phyloP scores from a whole-genome alignment of 2,113 vertebrate genomes.

The Tapirus terrestris region DNA sequence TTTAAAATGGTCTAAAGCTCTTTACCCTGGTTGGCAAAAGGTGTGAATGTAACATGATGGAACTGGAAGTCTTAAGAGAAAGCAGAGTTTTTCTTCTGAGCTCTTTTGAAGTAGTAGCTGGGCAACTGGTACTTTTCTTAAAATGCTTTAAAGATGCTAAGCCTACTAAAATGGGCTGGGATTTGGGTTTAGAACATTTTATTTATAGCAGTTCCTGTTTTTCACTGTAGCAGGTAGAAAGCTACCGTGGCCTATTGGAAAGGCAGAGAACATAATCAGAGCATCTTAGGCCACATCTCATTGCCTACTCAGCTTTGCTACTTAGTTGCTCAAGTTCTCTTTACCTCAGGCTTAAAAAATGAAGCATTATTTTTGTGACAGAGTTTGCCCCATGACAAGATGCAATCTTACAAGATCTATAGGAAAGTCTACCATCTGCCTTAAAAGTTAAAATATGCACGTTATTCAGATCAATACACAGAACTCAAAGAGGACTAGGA shows the following conservation, averaged over 20 bases:
- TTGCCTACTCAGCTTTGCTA: conserved; percentile 15
- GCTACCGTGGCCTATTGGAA: not conserved
- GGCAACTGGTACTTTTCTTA: not conserved
- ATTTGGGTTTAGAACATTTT: conserved; percentile 28
- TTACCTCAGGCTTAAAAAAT: conserved; percentile 13
- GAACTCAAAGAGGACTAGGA: not conserved
- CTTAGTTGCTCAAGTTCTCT: not conserved
- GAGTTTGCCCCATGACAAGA: not conserved
- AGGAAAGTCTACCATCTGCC: conserved; percentile 50
- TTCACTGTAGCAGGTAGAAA: not conserved
- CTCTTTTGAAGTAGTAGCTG: not conserved
- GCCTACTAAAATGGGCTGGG: not conserved
- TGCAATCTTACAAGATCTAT: not conserved
- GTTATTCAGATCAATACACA: not conserved
- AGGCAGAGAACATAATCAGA: not conserved
- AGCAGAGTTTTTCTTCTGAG: not conserved
- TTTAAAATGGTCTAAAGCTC: not conserved
- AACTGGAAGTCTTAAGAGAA: not conserved
- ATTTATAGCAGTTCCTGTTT: not conserved
- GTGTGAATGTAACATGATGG: not conserved
- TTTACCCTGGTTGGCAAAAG: not conserved
- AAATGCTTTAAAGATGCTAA: conserved; percentile 37
- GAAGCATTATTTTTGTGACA: conserved; percentile 7
- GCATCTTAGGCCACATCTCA: not conserved
- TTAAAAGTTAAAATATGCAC: conserved; percentile 64